Conservation (phyloP, 2,113 vertebrate species). For the Grammomys surdaster region DNA sequence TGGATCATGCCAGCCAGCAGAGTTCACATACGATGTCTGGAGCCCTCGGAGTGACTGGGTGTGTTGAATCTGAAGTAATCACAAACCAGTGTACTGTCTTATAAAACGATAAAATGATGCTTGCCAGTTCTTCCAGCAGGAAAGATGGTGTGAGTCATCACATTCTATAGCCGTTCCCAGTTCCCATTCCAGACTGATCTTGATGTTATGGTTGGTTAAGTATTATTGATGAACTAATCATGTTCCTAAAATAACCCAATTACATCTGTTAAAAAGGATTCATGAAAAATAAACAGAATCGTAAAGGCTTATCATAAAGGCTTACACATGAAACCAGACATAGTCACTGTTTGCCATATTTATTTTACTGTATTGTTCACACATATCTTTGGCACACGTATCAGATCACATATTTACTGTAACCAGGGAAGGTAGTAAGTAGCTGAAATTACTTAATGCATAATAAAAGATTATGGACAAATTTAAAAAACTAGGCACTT, state of each 20-base stretch:
- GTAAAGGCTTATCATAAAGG: not conserved
- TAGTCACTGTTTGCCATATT: conserved; percentile 28
- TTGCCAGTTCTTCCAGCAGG: conserved; percentile 71
- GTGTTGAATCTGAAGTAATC: conserved; percentile 43
- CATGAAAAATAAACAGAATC: conserved; percentile 74
- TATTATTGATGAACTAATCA: conserved; percentile 72
- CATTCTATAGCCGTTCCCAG: conserved; percentile 27
- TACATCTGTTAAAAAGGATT: conserved; percentile 75
- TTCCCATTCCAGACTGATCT: conserved; percentile 71
- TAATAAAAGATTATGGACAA: not conserved
- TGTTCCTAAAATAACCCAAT: conserved; percentile 80
- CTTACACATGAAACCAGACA: conserved; percentile 67
- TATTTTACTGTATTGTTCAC: not conserved
- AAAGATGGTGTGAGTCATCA: conserved; percentile 71
- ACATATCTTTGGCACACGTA: not conserved
- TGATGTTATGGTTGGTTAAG: conserved; percentile 76
- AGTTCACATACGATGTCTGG: conserved; percentile 48
- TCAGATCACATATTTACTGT: not conserved
- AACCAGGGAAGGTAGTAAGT: conserved; percentile 66
- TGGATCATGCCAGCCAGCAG: conserved; percentile 64
- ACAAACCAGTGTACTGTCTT: conserved; percentile 63
- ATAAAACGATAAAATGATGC: conserved; percentile 68
- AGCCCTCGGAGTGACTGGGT: conserved; percentile 51
- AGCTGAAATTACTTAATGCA: not conserved
- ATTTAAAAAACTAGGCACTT: not conserved